Conservation (phyloP, 2,797 vertebrate genomes). For the Sciurus carolinensis region DNA sequence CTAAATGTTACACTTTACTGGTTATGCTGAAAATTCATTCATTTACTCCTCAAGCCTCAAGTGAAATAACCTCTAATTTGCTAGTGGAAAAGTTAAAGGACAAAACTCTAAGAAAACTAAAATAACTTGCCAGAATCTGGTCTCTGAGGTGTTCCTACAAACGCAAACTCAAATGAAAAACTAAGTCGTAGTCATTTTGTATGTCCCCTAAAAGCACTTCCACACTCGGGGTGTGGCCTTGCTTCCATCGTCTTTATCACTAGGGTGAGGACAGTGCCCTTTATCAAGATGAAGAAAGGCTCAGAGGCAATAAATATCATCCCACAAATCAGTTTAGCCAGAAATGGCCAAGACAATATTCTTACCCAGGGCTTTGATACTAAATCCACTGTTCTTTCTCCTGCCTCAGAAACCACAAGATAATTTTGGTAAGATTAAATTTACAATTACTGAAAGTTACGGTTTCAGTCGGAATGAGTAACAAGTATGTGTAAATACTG, state of each 20-base stretch:
- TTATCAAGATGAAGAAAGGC: not conserved
- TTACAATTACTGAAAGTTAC: not conserved
- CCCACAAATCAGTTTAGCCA: not conserved
- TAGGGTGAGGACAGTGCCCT: not conserved
- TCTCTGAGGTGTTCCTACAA: not conserved
- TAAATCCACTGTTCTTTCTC: not conserved
- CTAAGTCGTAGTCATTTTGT: not conserved
- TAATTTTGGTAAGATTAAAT: constrained; percentile 38
- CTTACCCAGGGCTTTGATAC: not conserved
- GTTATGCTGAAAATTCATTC: not conserved
- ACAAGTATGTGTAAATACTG: not conserved
- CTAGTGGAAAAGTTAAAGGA: not conserved
- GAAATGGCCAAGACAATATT: not conserved
- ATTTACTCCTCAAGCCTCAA: not conserved
- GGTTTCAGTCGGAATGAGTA: not conserved
- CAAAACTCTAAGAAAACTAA: not conserved
- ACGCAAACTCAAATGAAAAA: not conserved
- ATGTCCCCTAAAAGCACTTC: not conserved
- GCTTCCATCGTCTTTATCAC: not conserved
- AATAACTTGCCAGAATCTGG: constrained; percentile 41
- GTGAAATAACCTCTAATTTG: not conserved
- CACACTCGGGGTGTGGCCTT: too few species aligned
- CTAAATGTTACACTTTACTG: not conserved
- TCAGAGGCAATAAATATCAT: not conserved
- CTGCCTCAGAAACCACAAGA: not conserved